Base-by-base conservation (phyloP, 2,113 vertebrate species). In the Scartelaos histophorus region DNA sequence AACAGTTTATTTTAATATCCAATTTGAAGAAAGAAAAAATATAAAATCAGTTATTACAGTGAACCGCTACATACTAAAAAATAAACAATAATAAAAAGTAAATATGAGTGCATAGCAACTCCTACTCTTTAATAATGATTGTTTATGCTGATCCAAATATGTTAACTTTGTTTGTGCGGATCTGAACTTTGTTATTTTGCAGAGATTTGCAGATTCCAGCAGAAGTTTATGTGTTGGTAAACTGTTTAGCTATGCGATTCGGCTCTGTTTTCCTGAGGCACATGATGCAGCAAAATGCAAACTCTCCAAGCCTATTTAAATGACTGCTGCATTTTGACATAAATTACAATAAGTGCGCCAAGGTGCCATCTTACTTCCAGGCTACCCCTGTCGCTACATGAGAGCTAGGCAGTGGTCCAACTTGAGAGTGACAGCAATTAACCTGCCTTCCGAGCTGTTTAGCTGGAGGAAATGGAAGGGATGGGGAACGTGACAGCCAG, bases 381-480 rank as follows among this genome's bases (percentile, higher is more conserved):
- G 80, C 80, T 79, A 71, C 67, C 81, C 70, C 73, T 78, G 82
- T 79, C 81, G 78, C 82, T 80, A 81, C 87, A 85, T 74, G 51
- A 77, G 83, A 85, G 83, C 74, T 81, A 89, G 88, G 97, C 96
- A 94, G 93, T 95, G 94, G 95, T 96, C 96, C 95, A 95, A 96
- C 96, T 96, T 96, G 95, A 96, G 96, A 97, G 95, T 97, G 96
- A 98, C 97, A 97, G 97, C 97, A 98, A 98, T 98, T 99, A 99
- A 98, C 97, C 97, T 95, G 95, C 95, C 95, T 96, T 95, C 96
- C 96, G 93, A 87, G 95, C 95, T 96, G 95, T 96, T 96, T 97
- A 96, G 97, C 96, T 96, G 94, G 94, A 96, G 97, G 96, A 98
- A 96, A 98, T 95, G 93, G 94, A 95, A 95, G 80, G 87, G 95